Base-by-base conservation (phyloP, 2,797 vertebrate genomes). In the Peromyscus nudipes region DNA sequence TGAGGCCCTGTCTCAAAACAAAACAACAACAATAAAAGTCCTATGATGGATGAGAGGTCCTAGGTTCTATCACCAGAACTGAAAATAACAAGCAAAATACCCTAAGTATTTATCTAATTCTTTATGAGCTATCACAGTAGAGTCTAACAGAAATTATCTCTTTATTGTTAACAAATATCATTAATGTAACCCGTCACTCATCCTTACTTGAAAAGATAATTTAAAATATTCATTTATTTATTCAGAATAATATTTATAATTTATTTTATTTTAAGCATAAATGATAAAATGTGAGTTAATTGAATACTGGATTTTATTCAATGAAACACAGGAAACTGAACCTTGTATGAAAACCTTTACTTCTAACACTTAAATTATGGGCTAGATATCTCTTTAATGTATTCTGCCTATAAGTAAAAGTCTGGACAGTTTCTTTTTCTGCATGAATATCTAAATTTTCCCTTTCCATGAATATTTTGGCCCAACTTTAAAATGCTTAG, bases 101-200 rank as follows among this genome's bases (percentile, higher is more conserved):
- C 40, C 3, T 71, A 43, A 89, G 55, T 52, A 31, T 91, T 92
- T 95, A 64, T 27, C 75, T 84, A 86, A 60, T 90, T 81, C 62
- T 69, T 96, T 80, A 93, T 97, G 81, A 62, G 31, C n/a, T 79
- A 40, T 3, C 73, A 82, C 2, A 94, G 75, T 46, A 94, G n/a
- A 92, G 93, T 96, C 65, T 55, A 46, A 76, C 80, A 91, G 43
- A 91, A 93, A 75, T 94, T 81, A 96, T 87, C 76, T 93, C 31
- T 69, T 62, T 76, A 64, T 67, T 83, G 40, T 43, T 71, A 89
- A 52, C 2, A 83, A 81, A 57, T 83, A 64, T 62, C 11, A 92
- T 91, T 91, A 76, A 84, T 92, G 4, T 84, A 94, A 80, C 67
- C 73, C 9, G 83, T 52, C 62, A 62, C 55, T 92, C n/a, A 92